phyloP scores from a whole-genome alignment of 53 echinoderm and acorn worm species.

The Stichopus horrens region DNA sequence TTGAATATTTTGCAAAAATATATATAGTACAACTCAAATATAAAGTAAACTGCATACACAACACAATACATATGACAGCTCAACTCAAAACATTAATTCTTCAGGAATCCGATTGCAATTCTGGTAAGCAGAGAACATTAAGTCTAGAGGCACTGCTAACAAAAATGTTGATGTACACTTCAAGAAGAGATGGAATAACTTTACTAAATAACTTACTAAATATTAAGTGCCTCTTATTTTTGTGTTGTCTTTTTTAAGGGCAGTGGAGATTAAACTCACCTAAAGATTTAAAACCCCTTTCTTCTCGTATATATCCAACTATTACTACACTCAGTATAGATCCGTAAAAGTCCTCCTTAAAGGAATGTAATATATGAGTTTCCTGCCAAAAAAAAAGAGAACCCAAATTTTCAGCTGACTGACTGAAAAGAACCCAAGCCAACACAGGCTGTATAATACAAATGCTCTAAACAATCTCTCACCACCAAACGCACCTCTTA shows the following conservation, averaged over 20 bases:
- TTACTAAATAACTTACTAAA: not conserved
- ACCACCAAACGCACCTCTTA: too few species aligned
- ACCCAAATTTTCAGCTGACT: not conserved
- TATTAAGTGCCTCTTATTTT: not conserved
- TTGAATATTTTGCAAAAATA: not conserved
- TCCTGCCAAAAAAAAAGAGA: constrained; percentile 56
- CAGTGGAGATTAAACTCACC: constrained; percentile 57
- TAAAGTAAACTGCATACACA: too few species aligned
- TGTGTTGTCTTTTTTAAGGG: not conserved
- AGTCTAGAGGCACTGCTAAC: not conserved
- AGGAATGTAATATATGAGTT: constrained; percentile 86
- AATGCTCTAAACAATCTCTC: too few species aligned
- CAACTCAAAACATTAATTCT: too few species aligned
- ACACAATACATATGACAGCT: too few species aligned
- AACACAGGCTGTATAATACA: too few species aligned
- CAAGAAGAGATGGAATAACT: constrained; percentile 2
- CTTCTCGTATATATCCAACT: constrained; percentile 73
- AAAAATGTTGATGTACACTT: not conserved
- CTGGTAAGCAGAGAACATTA: not conserved
- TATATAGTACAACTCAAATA: not conserved
- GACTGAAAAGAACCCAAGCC: too few species aligned
- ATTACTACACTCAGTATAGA: constrained; percentile 71
- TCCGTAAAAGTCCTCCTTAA: constrained; percentile 93
- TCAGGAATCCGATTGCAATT: too few species aligned
- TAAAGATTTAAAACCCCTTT: constrained; percentile 73